Conservation (phyloP, 2,888 invertebrate genomes). For the Campopleginae sp. region DNA sequence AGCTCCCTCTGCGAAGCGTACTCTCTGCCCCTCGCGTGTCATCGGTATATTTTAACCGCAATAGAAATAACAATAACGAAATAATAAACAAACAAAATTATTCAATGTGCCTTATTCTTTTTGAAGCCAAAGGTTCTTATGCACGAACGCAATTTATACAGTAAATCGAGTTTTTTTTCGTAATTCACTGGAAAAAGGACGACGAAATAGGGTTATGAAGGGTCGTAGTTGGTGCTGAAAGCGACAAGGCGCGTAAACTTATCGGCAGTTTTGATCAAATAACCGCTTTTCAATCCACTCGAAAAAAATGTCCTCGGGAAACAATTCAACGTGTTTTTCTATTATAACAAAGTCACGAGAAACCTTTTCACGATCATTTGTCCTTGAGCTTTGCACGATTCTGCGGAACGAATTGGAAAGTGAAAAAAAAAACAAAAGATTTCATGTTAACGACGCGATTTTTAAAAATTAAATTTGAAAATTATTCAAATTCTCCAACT, state of each 20-base stretch:
- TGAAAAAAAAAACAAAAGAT: not conserved
- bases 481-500: not conserved
- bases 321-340: not conserved
- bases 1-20: conserved; percentile 37
- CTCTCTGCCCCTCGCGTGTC: conserved; percentile 19
- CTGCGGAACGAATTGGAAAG: not conserved
- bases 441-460: not conserved
- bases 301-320: not conserved
- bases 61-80: not conserved
- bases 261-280: not conserved
- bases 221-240: not conserved
- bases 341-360: not conserved
- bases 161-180: not conserved
- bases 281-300: not conserved
- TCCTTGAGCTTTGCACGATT: not conserved
- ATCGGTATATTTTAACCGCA: conserved; percentile 1
- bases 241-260: not conserved
- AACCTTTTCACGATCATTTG: not conserved
- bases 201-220: not conserved
- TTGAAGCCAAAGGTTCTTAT: not conserved
- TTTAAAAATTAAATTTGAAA: not conserved
- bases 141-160: not conserved
- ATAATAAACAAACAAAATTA: not conserved
- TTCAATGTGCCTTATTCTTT: not conserved
- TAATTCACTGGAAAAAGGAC: not conserved